Base-by-base conservation (phyloP, 2,797 vertebrate species). In the Gymnodraco acuticeps region DNA sequence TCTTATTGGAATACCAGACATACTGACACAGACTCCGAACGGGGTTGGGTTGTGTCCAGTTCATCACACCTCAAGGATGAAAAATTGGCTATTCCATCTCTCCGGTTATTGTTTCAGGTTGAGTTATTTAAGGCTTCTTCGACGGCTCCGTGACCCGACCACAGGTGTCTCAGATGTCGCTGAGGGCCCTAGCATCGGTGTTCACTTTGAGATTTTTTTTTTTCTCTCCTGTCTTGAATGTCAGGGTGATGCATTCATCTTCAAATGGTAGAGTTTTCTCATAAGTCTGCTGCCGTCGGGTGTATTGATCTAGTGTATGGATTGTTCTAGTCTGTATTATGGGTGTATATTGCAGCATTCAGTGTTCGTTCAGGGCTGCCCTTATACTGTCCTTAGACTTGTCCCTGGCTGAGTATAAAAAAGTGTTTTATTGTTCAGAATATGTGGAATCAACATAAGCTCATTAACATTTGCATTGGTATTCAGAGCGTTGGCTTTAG, bases 31-130 rank as follows among this genome's bases (percentile, higher is more conserved):
- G 50, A 70, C 23, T 23, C 17, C 42, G 42, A 64, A 51, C 14
- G 2, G 23, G 43, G 56, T 50, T 23, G 47, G 60, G 70, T 67
- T 31, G 50, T 42, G 41, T 63, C 58, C 46, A 63, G 48, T 14
- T 5, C 54, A 82, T 87, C 84, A 81, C 70, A 77, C 15, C 48
- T 74, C 72, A 64, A 84, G 47, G 65, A 84, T 78, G 78, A 92
- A 69, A 67, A 80, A 89, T 84, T 15, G 82, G 42, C 74, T 60
- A 27, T 80, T 67, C 84, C 50, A 72, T 70, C 51, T 70, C 62
- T 74, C n/a, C 4, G 76, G 67, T 87, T 86, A 82, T 82, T 89
- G 81, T 89, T 88, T 87, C 77, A 66, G 59, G 67, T 69, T 73
- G 72, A 78, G 70, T 90, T 89, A 86, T 90, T 91, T 87, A 86